Evolutionary conservation across 2,888 invertebrate genomes (phyloP), one percentile per base, ranked within the genome.

Genomic region (Eucriotettix oculatus): DNA sequence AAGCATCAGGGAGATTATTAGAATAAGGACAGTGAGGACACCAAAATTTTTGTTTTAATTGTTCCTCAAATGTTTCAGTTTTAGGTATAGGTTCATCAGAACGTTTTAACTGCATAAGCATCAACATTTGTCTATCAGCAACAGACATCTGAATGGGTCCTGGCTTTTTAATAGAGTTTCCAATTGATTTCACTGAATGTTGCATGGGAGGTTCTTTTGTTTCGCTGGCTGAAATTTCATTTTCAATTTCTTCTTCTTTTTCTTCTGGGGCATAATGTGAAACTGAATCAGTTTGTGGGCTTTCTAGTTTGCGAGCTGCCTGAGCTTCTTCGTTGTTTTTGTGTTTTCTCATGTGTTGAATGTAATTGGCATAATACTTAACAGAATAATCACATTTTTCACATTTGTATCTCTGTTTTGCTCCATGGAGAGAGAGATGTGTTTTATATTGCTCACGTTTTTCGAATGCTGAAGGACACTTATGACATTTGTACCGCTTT

Each of bases 381-480:
- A 91, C 91, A 1, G 90, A 88, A 73, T 91, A 91, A 74, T 92
- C 91, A 72, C 92, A 92, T 54, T 83, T 77, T 67, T 87, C 85
- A 74, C 92, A 92, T 66, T 83, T 84, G 71, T 88, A 91, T 63
- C 86, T 79, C 71, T 90, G 89, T 68, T 86, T 84, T 0, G 90
- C 86, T 7, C 91, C 91, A 70, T 92, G 92, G 54, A 91, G 74
- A 16, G 85, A 84, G 66, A 87, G 73, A 73, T 92, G 92, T 41
- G 87, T 83, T 71, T 87, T 86, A 72, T 87, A 91, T 71, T 91
- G 89, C 68, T 87, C 85, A 52, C 86, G 77, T 73, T 91, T 90
- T 68, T 90, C 88, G 72, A 91, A 91, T 0, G 90, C 88, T 54
- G 90, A 90, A 0, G 92, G 91, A 70, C 91, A 91, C 73, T 89